Evolutionary conservation across 2,113 vertebrate species (phyloP).

Genomic region (Sturnus vulgaris): DNA sequence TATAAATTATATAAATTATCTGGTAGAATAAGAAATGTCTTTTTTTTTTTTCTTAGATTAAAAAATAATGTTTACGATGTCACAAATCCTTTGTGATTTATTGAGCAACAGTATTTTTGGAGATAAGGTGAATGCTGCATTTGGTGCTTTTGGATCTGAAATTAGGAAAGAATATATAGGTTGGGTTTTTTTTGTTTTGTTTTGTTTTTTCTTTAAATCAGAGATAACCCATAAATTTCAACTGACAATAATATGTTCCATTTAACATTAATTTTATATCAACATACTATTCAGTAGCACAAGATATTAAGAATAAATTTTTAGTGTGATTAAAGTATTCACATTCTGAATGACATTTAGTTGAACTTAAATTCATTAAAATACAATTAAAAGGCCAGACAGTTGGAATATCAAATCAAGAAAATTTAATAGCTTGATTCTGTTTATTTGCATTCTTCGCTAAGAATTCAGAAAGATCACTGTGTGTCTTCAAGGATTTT

Average conservation of each 20-base stretch:
- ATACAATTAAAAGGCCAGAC: slow-evolving; percentile 43
- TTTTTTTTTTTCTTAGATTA: slow-evolving; percentile 71
- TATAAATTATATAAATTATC: slow-evolving; percentile 18
- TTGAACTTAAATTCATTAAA: slow-evolving; percentile 53
- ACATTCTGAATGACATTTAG: slow-evolving; percentile 24
- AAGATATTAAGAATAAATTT: slow-evolving; percentile 28
- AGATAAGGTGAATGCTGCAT: background rate
- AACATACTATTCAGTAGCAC: slow-evolving; percentile 20
- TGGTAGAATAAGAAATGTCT: slow-evolving; percentile 57
- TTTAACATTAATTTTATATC: slow-evolving; percentile 42
- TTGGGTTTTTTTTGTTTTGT: background rate
- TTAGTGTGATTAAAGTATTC: slow-evolving; percentile 32
- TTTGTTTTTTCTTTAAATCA: background rate
- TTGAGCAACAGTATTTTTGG: slow-evolving; percentile 22
- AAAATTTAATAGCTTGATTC: slow-evolving; percentile 2
- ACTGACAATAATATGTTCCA: slow-evolving; percentile 1
- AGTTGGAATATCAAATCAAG: background rate
- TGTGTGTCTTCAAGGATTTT: background rate
- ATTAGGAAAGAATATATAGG: background rate
- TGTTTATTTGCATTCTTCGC: slow-evolving; percentile 27
- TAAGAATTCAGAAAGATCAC: slow-evolving; percentile 22
- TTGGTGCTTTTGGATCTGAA: background rate
- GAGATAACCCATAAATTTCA: slow-evolving; percentile 7
- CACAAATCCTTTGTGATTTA: slow-evolving; percentile 58
- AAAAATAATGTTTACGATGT: slow-evolving; percentile 71